Evolutionary conservation across 2,888 invertebrate species (phyloP).

Genomic region (Synanthedon vespiformis): DNA sequence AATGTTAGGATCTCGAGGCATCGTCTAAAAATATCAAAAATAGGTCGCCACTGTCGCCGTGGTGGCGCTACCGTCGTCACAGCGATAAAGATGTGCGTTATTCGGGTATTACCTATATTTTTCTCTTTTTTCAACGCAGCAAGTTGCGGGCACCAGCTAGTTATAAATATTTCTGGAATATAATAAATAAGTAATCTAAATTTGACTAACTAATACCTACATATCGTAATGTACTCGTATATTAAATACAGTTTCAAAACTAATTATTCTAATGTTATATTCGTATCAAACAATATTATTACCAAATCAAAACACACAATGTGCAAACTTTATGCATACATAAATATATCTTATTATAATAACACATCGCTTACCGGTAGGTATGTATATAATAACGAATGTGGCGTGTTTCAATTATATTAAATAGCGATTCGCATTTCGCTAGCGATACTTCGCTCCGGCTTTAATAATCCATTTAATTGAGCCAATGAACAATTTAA

Average conservation of each 20-base stretch:
- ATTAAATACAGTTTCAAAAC: not conserved
- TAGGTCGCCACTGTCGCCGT: too few relatives aligned
- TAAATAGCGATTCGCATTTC: not conserved
- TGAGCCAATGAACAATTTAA: constrained; percentile 65
- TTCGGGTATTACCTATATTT: too few relatives aligned
- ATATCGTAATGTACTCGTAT: not conserved
- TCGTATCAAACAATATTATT: not conserved
- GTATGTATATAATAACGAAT: not conserved
- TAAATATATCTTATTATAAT: not conserved
- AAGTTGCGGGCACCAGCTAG: too few relatives aligned
- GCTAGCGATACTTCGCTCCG: not conserved
- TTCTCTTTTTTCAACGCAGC: too few relatives aligned
- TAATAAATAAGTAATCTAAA: too few relatives aligned
- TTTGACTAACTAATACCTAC: too few relatives aligned
- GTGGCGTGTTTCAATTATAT: not conserved
- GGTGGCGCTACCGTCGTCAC: too few relatives aligned
- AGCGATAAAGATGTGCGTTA: too few relatives aligned
- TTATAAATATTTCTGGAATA: too few relatives aligned
- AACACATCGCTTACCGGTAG: not conserved
- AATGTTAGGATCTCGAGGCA: too few relatives aligned
- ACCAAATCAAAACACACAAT: not conserved
- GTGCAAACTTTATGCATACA: not conserved
- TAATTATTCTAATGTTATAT: not conserved
- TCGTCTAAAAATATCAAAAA: too few relatives aligned
- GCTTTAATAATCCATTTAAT: constrained; percentile 58